Evolutionary conservation across 1,140 invertebrate species (phyloP).

Genomic region (Camponotus vicinus): DNA sequence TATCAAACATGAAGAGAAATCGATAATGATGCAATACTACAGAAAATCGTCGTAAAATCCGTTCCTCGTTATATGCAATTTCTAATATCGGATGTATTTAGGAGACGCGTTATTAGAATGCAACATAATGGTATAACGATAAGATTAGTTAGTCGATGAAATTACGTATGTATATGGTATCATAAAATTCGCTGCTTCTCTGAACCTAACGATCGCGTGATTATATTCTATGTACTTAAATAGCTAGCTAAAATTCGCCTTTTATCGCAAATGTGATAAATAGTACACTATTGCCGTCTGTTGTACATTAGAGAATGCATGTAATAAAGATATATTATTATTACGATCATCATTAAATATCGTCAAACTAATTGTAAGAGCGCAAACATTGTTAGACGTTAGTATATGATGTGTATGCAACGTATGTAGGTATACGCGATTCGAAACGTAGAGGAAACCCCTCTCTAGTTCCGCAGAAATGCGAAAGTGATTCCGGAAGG

Average conservation of each 20-base stretch:
- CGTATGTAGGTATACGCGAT: not conserved
- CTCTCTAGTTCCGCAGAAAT: too few species aligned
- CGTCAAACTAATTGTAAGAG: not conserved
- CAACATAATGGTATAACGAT: slow-evolving; percentile 32
- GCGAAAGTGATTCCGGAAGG: too few species aligned
- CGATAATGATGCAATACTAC: slow-evolving; percentile 44
- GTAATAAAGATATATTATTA: too few species aligned
- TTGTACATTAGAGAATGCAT: too few species aligned
- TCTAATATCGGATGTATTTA: slow-evolving; percentile 47
- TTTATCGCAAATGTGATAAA: too few species aligned
- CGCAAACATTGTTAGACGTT: not conserved
- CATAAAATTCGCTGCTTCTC: too few species aligned
- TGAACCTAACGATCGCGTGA: too few species aligned
- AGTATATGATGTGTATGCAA: not conserved
- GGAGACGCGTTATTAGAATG: slow-evolving; percentile 17
- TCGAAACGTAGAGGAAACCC: too few species aligned
- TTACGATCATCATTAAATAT: not conserved
- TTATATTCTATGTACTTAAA: too few species aligned
- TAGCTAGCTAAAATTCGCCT: too few species aligned
- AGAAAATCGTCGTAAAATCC: not conserved
- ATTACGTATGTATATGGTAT: not conserved
- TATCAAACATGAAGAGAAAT: slow-evolving; percentile 50
- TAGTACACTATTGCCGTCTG: too few species aligned
- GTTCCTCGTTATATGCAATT: slow-evolving; percentile 22
- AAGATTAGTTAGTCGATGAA: slow-evolving; percentile 17